Base-by-base conservation (phyloP, 2,113 vertebrate species). In the Gavia stellata region DNA sequence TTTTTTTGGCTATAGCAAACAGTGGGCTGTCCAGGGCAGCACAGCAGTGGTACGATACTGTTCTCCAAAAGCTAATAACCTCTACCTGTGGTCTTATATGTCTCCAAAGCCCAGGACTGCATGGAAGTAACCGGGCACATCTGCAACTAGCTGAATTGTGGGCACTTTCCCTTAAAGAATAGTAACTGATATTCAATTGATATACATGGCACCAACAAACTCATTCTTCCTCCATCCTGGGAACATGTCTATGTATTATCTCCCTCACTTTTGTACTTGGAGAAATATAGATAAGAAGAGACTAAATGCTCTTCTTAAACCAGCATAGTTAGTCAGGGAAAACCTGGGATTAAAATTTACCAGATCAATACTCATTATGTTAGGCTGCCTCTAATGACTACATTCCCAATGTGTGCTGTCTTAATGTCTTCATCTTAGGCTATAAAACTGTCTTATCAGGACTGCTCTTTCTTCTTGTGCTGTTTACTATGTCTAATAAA, bases 271-370 rank as follows among this genome's bases (percentile, higher is more conserved):
- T 59, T 74, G 9, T 70, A 21, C 55, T 81, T 81, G 14, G 63
- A 52, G 55, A 88, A 81, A 90, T 78, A 61, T 5, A 88, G 29
- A 29, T 65, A 47, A 92, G 78, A 71, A 82, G 28, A 86, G 28
- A 34, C 21, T 80, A 93, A 85, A 86, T 44, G 12, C 15, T 81
- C 74, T 89, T 63, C n/a, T 95, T 87, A 91, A 86, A 91, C 15
- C 28, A 70, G 38, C 42, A 86, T n/a, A 92, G 88, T 88, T 65
- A 82, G 79, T 92, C 58, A 80, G 75, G 24, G 23, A 92, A 94
- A 91, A 86, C 10, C 42, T n/a, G 55, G 72, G 86, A 92, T 84
- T 90, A 86, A 81, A 81, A 91, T 91, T 94, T 66, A 44, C 44
- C 24, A 34, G 77, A 84, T 92, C 33, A 0, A 89, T 87, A 55